Conservation (phyloP, 2,888 invertebrate species). For the Polydrusus pterygomalis region DNA sequence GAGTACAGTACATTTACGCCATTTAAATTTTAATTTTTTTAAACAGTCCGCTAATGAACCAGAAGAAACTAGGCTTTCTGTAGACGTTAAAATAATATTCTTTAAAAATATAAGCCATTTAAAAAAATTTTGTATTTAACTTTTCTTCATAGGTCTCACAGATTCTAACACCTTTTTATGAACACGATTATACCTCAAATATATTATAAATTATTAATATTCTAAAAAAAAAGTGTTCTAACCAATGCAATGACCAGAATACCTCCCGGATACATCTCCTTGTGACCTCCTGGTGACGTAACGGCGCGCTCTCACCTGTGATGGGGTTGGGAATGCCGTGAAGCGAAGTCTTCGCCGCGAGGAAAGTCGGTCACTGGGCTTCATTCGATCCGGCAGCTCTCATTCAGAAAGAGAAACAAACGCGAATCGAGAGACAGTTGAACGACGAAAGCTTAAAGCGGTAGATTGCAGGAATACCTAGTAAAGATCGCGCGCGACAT, state of each 20-base stretch:
- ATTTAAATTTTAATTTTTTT: too few relatives aligned
- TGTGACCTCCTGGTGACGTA: conserved; percentile 48
- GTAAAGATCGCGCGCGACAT: conserved; percentile 27
- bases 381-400: conserved; percentile 53
- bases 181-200: too few relatives aligned
- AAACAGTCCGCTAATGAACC: too few relatives aligned
- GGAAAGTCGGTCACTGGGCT: conserved; percentile 57
- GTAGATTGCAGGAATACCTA: conserved; percentile 23
- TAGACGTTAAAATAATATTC: too few relatives aligned
- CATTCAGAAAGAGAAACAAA: conserved; percentile 44
- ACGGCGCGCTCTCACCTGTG: conserved; percentile 46
- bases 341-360: conserved; percentile 41
- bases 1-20: too few relatives aligned
- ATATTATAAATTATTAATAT: too few relatives aligned
- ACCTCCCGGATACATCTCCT: conserved; percentile 43
- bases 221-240: not conserved
- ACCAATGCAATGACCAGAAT: conserved; percentile 20
- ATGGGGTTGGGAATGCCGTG: conserved; percentile 46
- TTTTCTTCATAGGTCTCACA: too few relatives aligned
- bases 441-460: conserved; percentile 32
- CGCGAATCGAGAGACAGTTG: conserved; percentile 40
- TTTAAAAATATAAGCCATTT: too few relatives aligned
- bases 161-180: too few relatives aligned
- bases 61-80: too few relatives aligned
- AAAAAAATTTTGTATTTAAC: too few relatives aligned